Conservation (phyloP, 2,888 invertebrate species). For the Tachystola acroxantha region DNA sequence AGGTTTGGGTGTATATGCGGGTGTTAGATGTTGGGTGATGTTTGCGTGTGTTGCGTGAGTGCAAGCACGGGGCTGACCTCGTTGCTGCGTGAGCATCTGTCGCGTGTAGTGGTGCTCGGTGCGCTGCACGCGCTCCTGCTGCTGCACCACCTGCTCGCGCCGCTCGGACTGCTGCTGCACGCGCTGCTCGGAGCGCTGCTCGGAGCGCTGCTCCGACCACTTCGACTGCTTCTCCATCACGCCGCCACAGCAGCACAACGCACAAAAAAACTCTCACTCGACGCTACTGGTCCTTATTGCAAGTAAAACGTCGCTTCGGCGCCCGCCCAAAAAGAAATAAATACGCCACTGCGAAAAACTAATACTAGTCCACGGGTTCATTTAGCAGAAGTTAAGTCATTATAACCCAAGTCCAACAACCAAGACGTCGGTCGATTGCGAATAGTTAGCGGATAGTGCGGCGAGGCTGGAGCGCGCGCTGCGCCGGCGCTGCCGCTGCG, state of each 20-base stretch:
- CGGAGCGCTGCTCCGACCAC: constrained; percentile 69
- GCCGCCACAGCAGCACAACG: constrained; percentile 65
- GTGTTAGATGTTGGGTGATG: constrained; percentile 12
- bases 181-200: constrained; percentile 63
- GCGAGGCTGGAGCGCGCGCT: constrained; percentile 39
- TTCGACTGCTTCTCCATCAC: constrained; percentile 87
- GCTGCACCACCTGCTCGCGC: constrained; percentile 71
- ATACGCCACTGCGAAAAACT: constrained; percentile 72
- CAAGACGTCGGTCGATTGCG: constrained; percentile 97
- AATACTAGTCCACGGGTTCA: constrained; percentile 76
- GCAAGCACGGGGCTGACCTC: constrained; percentile 76
- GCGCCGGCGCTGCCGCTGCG: constrained; percentile 38
- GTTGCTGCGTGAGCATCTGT: constrained; percentile 85
- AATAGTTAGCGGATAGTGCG: constrained; percentile 92
- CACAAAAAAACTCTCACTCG: constrained; percentile 71
- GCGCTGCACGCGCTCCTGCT: constrained; percentile 64
- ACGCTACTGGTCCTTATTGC: constrained; percentile 62
- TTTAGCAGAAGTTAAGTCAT: constrained; percentile 88
- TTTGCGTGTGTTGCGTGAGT: constrained; percentile 7
- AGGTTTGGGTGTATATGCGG: constrained; percentile 13
- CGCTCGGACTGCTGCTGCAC: constrained; percentile 64
- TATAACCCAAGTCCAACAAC: constrained; percentile 84
- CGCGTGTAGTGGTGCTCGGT: constrained; percentile 89
- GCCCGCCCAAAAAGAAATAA: constrained; percentile 54
- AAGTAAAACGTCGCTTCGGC: constrained; percentile 50